These are phyloP conservation scores for Lasioglossum marginatum DNA, from an alignment of 2,888 invertebrate genomes.

Conservation along the genomic window DNA sequence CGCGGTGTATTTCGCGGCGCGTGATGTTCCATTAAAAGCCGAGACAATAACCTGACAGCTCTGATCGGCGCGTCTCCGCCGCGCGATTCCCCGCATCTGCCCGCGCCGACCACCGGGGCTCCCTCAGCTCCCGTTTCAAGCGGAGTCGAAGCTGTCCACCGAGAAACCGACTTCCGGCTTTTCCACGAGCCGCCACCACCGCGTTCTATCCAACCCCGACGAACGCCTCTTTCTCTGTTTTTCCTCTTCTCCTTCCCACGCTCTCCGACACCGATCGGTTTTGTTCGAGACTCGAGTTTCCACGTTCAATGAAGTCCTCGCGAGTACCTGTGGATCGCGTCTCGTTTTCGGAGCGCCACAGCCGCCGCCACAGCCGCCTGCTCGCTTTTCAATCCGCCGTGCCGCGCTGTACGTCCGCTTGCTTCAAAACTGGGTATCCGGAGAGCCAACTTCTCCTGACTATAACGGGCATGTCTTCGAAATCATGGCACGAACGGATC, in stretches of 20 bases:
- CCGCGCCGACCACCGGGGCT: slow-evolving; percentile 22
- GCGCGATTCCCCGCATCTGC: slow-evolving; percentile 13
- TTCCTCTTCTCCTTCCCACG: slow-evolving; percentile 15
- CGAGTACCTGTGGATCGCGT: slow-evolving; percentile 25
- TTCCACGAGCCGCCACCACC: slow-evolving; percentile 14
- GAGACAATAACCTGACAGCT: slow-evolving; percentile 83
- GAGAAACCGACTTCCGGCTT: slow-evolving; percentile 75
- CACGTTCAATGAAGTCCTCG: slow-evolving; percentile 42
- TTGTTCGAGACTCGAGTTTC: slow-evolving; percentile 31
- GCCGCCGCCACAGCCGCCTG: neutral
- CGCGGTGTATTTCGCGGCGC: slow-evolving; percentile 77
- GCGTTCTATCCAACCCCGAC: slow-evolving; percentile 44
- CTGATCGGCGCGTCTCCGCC: slow-evolving; percentile 78
- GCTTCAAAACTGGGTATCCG: slow-evolving; percentile 2
- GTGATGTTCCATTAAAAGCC: slow-evolving; percentile 82
- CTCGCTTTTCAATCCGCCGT: slow-evolving; percentile 7
- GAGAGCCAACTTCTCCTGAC: neutral
- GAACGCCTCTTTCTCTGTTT: slow-evolving; percentile 38
- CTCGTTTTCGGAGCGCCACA: slow-evolving; percentile 37
- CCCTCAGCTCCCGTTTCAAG: slow-evolving; percentile 55
- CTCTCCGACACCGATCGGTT: slow-evolving; percentile 27
- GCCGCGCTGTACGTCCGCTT: neutral
- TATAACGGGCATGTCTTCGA: neutral
- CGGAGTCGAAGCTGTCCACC: slow-evolving; percentile 70
- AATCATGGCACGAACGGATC: neutral